Evolutionary conservation across 2,113 vertebrate species (phyloP).

Genomic region (Rhea pennata): DNA sequence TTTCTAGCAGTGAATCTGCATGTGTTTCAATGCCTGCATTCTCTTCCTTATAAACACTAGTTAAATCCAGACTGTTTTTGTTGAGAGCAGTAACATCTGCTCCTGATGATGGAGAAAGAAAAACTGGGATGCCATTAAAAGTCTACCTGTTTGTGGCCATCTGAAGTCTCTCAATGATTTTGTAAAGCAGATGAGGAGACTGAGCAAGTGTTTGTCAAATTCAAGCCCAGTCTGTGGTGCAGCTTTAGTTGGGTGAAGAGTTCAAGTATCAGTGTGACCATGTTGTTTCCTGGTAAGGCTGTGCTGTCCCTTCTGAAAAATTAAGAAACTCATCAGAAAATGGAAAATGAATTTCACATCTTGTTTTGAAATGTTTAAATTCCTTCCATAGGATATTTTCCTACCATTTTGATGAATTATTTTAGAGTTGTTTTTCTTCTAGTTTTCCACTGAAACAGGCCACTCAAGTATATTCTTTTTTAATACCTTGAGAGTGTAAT

Average conservation of each 20-base stretch:
- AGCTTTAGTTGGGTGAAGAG: background rate
- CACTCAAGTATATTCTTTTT: background rate
- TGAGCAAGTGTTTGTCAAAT: background rate
- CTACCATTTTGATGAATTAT: background rate
- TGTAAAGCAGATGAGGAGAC: background rate
- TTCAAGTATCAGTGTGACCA: background rate
- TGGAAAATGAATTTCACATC: background rate
- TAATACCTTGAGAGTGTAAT: background rate
- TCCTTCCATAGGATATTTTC: background rate
- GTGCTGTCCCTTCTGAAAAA: background rate
- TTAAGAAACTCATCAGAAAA: background rate
- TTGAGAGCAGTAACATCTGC: background rate
- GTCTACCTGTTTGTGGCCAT: background rate
- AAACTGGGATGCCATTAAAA: background rate
- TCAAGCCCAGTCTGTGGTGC: background rate
- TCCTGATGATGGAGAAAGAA: background rate
- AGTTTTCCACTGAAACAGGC: background rate
- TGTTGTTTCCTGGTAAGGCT: background rate
- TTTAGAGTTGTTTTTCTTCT: background rate
- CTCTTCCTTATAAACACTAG: background rate
- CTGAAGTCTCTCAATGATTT: background rate
- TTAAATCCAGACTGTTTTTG: background rate
- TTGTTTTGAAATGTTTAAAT: background rate
- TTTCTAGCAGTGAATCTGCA: background rate
- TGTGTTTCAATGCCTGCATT: background rate